Evolutionary conservation across 2,113 vertebrate species (phyloP).

Genomic region (Passerina amoena): DNA sequence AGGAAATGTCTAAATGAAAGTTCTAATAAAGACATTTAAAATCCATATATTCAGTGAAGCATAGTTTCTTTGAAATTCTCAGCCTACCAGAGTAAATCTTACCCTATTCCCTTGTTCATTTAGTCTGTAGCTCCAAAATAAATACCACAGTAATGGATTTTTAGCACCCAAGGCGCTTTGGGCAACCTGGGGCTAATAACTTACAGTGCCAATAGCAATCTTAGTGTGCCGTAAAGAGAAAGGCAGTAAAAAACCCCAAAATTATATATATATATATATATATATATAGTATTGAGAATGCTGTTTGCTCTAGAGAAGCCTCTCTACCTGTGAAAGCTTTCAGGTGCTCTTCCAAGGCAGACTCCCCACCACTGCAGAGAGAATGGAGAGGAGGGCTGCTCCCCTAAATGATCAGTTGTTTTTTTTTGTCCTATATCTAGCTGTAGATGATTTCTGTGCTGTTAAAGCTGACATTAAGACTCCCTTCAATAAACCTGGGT

Average conservation of each 20-base stretch:
- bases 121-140: neutral
- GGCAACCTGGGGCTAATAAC: neutral
- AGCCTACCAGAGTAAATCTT: neutral
- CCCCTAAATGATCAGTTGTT: neutral
- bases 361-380: neutral
- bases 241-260: neutral
- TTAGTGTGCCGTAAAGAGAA: neutral
- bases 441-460: neutral
- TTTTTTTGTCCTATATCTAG: neutral
- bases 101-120: neutral
- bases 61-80: neutral
- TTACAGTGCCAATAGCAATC: neutral
- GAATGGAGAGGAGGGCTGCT: neutral
- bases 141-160: neutral
- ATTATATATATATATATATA: no score
- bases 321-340: neutral
- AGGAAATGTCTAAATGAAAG: conserved; percentile 14
- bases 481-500: neutral
- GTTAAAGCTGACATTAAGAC: neutral
- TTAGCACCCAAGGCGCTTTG: neutral
- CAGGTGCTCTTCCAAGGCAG: neutral
- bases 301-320: neutral
- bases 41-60: neutral
- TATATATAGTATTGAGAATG: neutral
- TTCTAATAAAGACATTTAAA: conserved; percentile 12